These are phyloP conservation scores for Callionymus lyra DNA, from an alignment of 2,113 vertebrate genomes.

Conservation along the genomic window DNA sequence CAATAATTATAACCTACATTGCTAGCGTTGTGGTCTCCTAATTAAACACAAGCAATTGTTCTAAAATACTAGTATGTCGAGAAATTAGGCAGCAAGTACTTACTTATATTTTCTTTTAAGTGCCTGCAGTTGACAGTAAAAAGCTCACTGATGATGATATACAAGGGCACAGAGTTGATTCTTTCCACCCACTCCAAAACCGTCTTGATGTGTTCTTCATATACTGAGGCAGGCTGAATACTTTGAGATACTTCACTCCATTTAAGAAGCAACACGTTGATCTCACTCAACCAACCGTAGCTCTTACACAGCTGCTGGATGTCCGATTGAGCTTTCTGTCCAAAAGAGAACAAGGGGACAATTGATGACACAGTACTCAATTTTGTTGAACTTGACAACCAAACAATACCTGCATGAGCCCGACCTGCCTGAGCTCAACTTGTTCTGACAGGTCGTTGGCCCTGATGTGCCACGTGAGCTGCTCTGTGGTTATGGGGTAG, in stretches of 20 bases:
- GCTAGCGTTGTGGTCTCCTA: too few species aligned
- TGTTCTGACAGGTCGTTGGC: slow-evolving; percentile 35
- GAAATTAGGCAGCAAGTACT: background rate
- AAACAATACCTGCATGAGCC: slow-evolving; percentile 53
- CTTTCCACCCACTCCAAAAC: slow-evolving; percentile 51
- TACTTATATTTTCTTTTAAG: slow-evolving; percentile 58
- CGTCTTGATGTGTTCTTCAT: slow-evolving; percentile 45
- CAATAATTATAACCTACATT: too few species aligned
- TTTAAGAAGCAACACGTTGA: slow-evolving; percentile 47
- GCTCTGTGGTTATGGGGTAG: slow-evolving; percentile 38
- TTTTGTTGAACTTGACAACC: background rate
- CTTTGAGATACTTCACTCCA: slow-evolving; percentile 57
- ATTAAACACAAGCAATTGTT: too few species aligned
- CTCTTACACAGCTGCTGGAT: slow-evolving; percentile 52
- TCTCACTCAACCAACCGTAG: slow-evolving; percentile 55
- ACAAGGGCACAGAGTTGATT: slow-evolving; percentile 27
- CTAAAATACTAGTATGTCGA: too few species aligned
- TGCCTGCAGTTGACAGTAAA: slow-evolving; percentile 54
- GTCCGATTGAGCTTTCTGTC: slow-evolving; percentile 59
- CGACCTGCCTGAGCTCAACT: slow-evolving; percentile 33
- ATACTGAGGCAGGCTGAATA: slow-evolving; percentile 44
- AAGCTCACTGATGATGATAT: slow-evolving; percentile 57
- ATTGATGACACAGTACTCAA: too few species aligned
- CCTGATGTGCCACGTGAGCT: slow-evolving; percentile 61
- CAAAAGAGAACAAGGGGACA: slow-evolving; percentile 1